Base-by-base conservation (phyloP, 2,113 vertebrate genomes). In the Astatoreochromis straeleni region DNA sequence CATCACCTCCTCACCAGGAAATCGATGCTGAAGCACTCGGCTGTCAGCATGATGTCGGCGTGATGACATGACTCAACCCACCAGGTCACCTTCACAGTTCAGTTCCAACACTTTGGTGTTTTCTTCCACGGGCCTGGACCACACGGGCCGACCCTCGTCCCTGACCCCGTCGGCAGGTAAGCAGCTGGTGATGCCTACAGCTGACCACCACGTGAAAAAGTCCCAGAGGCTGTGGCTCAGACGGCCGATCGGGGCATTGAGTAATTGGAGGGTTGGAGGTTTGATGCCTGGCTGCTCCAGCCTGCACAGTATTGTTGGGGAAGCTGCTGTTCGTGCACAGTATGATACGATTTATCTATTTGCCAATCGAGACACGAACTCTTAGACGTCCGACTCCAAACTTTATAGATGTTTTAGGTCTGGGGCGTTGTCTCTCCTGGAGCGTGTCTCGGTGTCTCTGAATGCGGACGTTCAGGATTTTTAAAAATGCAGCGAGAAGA, bases 181-280 rank as follows among this genome's bases (percentile, higher is more conserved):
- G 63, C 9, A 47, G 24, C 14, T 47, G 42, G 16, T 29, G 21
- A 4, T 2, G 6, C 9, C 4, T 19, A 17, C 40, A 73, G 3
- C 40, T 29, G 16, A 26, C 21, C 21, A 45, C 68, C 1, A 0
- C 1, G 1, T 26, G 38, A 26, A 73, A 73, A 17, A 73, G 40
- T 1, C 21, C 40, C 68, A 75, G 1, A 73, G 19, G 60, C 0
- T 35, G 60, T n/a, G 4, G 60, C 60, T 65, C 31, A 65, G 31
- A 12, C 0, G 31, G 31, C 31, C 0, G 3, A n/a, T 38, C 2
- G 2, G 9, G 29, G 29, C 2, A 19, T 11, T 35, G 16, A 63
- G 58, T 63, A 19, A 35, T 63, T n/a, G 16, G 58, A 11, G 17
- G 31, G 31, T 63, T 0, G 6, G 60, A 65, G 60, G 60, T 35